A percentile compares a stretch with the other conserved stretches of the same genome.
Evolutionary conservation across 1,140 invertebrate species (phyloP).

Genomic region (Drosophila ogumai): DNA sequence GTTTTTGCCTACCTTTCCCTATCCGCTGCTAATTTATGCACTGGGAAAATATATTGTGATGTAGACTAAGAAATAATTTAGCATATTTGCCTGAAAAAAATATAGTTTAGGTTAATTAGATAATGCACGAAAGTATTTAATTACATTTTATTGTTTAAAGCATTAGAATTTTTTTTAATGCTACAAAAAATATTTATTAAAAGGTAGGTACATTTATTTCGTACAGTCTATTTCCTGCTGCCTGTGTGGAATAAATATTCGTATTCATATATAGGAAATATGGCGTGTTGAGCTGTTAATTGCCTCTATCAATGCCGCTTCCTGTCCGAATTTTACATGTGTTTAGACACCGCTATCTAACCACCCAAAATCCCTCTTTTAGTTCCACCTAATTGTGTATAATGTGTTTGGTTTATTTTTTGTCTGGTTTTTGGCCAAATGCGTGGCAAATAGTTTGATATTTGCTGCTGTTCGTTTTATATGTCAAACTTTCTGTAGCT

Average conservation of each 20-base stretch:
- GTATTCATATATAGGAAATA: slow-evolving; percentile 64
- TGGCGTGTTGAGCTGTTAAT: slow-evolving; percentile 80
- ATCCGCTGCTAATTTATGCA: neutral
- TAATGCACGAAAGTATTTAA: too few relatives aligned
- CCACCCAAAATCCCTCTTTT: slow-evolving; percentile 6
- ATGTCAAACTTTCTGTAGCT: slow-evolving; percentile 12
- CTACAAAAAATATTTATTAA: too few relatives aligned
- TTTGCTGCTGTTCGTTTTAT: slow-evolving; percentile 22
- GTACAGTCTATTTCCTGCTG: slow-evolving; percentile 1
- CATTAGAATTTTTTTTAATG: too few relatives aligned
- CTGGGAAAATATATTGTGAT: neutral
- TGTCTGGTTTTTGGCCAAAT: slow-evolving; percentile 10
- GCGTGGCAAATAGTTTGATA: slow-evolving; percentile 33
- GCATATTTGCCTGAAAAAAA: neutral
- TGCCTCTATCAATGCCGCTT: slow-evolving; percentile 77
- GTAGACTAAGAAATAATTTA: neutral
- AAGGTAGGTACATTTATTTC: too few relatives aligned
- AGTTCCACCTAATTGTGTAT: slow-evolving; percentile 42
- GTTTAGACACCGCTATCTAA: slow-evolving; percentile 50
- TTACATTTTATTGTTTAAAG: too few relatives aligned
- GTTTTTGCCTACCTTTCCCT: slow-evolving; percentile 14
- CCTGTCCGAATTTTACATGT: slow-evolving; percentile 73
- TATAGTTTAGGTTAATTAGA: too few relatives aligned
- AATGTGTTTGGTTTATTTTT: slow-evolving; percentile 32
- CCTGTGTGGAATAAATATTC: slow-evolving; percentile 36